Evolutionary conservation across 2,113 vertebrate genomes (phyloP), one percentile per base, ranked within the genome.

Genomic region (Grus americana): DNA sequence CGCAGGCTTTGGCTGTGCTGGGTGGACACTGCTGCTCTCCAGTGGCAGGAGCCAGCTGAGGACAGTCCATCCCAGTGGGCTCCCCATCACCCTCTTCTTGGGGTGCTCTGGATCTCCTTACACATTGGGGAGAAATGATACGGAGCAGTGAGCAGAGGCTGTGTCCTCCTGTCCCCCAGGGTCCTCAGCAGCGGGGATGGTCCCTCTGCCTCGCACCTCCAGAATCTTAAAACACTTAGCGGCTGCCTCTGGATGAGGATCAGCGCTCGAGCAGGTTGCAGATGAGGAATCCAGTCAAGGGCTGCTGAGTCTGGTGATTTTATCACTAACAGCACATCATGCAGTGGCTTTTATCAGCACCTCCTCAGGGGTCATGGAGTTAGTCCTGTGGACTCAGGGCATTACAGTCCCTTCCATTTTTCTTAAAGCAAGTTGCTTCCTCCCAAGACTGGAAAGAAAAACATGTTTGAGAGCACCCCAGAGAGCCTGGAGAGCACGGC

Each of bases 91-190:
- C 5, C n/a, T 63, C 50, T 74, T 71, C 68, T 71, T 47, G 40
- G 49, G 46, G 13, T 49, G 54, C 50, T 86, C 67, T 73, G 63
- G 24, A 38, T 67, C 36, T 80, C 50, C 71, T 80, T 46, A n/a
- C 6, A 16, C 36, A 3, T 0, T 59, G 4, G 4, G 62, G 6
- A 90, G 44, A 75, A 89, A 47, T 21, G 3, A 20, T 1, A 2
- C 0, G 0, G 76, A 67, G 32, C 17, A 10, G 47, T 46, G 72
- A 81, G 73, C 68, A 44, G 50, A 81, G 54, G 16, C n/a, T 29
- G 16, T 4, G 11, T 9, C 61, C 22, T 8, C 3, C 36, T 62
- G 22, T 13, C 22, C 34, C 61, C 29, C 46, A 57, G 52, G 5
- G 17, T 29, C 21, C 50, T 42, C 34, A 0, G 1, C 61, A 67